Evolutionary conservation across 1,140 invertebrate genomes (phyloP).

Genomic region (Drosophila orena): DNA sequence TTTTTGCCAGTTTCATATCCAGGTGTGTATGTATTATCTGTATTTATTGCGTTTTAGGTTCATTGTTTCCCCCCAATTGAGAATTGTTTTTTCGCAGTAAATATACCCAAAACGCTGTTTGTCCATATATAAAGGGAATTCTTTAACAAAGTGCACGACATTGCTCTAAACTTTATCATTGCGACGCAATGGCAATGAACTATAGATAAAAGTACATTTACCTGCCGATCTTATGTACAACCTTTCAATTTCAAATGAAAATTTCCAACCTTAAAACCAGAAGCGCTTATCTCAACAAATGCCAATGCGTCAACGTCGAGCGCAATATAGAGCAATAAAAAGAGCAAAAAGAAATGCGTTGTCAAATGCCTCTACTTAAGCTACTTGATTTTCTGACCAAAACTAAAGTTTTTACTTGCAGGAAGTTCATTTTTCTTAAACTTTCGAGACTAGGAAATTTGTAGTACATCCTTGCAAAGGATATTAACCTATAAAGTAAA

Average conservation of each 20-base stretch:
- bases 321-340: conserved; percentile 14
- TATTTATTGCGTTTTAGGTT: conserved; percentile 77
- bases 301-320: conserved; percentile 13
- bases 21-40: conserved; percentile 67
- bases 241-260: conserved; percentile 28
- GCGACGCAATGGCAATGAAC: neutral
- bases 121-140: conserved; percentile 13
- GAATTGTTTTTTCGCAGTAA: conserved; percentile 24
- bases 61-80: conserved; percentile 61
- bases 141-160: neutral
- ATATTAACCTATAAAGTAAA: too few relatives aligned
- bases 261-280: conserved; percentile 11
- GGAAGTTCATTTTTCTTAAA: too few relatives aligned
- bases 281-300: conserved; percentile 34
- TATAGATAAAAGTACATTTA: conserved; percentile 11
- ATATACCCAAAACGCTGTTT: conserved; percentile 13
- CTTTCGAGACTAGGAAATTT: too few relatives aligned
- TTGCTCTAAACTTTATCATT: neutral
- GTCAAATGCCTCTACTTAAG: neutral
- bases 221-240: neutral
- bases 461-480: too few relatives aligned
- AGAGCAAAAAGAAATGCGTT: neutral
- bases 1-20: conserved; percentile 38
- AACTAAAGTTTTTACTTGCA: too few relatives aligned
- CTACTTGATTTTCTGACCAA: too few relatives aligned